Evolutionary conservation across 2,113 vertebrate genomes (phyloP).

Genomic region (Lagopus muta): DNA sequence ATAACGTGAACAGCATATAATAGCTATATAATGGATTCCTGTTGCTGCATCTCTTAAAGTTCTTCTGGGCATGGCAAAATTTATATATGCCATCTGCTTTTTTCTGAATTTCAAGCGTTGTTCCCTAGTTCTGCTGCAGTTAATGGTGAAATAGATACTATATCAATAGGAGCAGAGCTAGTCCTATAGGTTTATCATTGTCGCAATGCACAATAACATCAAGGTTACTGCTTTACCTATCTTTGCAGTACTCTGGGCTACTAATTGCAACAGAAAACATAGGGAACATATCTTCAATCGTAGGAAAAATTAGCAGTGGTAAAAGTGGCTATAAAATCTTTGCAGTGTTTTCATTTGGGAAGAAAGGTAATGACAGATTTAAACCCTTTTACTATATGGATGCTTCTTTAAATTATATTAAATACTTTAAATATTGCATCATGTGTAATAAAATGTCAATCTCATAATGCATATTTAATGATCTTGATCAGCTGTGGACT

Average conservation of each 20-base stretch:
- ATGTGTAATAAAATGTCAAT: background rate
- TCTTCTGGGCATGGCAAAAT: background rate
- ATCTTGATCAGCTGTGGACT: background rate
- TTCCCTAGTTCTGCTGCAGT: background rate
- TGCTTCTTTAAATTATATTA: background rate
- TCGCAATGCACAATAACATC: background rate
- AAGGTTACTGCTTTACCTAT: background rate
- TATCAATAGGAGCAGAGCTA: background rate
- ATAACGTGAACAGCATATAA: background rate
- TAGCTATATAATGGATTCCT: background rate
- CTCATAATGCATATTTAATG: background rate
- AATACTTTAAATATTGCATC: background rate
- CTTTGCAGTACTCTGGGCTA: background rate
- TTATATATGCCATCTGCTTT: background rate
- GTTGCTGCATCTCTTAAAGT: background rate
- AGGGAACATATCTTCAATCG: background rate
- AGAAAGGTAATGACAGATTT: background rate
- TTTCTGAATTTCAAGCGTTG: background rate
- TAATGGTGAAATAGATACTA: background rate
- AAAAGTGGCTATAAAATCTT: background rate
- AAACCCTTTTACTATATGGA: background rate
- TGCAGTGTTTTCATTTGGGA: background rate
- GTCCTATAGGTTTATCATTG: background rate
- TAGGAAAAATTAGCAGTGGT: background rate
- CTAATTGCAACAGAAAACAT: background rate